Conservation (phyloP, 2,888 invertebrate species). For the Cheilosia soror region DNA sequence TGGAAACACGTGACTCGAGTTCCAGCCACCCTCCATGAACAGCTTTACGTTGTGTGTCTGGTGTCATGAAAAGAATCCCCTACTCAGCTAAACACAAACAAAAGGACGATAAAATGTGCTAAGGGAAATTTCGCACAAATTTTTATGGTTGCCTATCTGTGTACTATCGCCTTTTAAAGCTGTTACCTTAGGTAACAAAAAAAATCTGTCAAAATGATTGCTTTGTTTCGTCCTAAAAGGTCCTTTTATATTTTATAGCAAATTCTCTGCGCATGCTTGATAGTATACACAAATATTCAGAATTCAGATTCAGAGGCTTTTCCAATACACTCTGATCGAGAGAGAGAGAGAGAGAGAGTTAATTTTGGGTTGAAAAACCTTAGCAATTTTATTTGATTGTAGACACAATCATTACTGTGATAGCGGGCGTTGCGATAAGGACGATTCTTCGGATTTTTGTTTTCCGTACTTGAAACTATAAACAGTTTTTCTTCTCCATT, state of each 20-base stretch:
- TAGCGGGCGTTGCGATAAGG: constrained; percentile 68
- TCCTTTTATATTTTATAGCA: constrained; percentile 38
- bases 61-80: constrained; percentile 41
- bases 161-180: background rate
- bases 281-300: constrained; percentile 42
- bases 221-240: constrained; percentile 17
- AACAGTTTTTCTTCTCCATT: constrained; percentile 28
- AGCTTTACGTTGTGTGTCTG: constrained; percentile 40
- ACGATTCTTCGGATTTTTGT: constrained; percentile 40
- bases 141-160: constrained; percentile 54
- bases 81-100: constrained; percentile 17
- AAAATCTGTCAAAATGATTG: constrained; percentile 23
- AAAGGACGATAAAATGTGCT: constrained; percentile 49
- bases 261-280: constrained; percentile 63
- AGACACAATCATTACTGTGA: constrained; percentile 69
- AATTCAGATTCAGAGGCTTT: background rate
- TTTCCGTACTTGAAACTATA: constrained; percentile 28
- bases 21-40: constrained; percentile 5
- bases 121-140: constrained; percentile 54
- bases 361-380: constrained; percentile 50
- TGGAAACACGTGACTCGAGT: constrained; percentile 62
- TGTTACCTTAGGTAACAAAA: background rate
- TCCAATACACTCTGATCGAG: constrained; percentile 11
- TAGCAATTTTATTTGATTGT: constrained; percentile 40
- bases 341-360: background rate